Evolutionary conservation across 2,113 vertebrate genomes (phyloP), one percentile per base, ranked within the genome.

Genomic region (Pleuronectes platessa): DNA sequence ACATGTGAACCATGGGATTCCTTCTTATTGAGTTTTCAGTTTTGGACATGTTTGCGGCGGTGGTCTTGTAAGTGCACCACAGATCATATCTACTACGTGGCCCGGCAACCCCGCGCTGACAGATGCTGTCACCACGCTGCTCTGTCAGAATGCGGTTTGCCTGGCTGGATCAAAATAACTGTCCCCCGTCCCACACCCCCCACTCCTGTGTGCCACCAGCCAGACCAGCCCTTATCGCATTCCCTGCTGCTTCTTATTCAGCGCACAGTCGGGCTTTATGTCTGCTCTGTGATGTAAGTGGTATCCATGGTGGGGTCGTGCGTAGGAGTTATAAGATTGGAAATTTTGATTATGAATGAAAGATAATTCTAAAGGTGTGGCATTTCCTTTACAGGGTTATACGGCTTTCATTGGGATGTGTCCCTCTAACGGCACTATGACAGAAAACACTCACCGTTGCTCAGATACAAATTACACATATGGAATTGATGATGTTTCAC

Each of bases 91-190:
- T 73, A 18, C 61, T 47, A 14, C 23, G 26, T 71, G 56, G 70
- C 72, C 79, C 68, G 73, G 84, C 85, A 85, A 89, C 73, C 68
- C 62, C 77, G 71, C 18, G 12, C 76, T 88, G 92, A 94, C 90
- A 83, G 86, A 85, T 78, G 80, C 90, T 91, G 93, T 94, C 93
- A 92, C 82, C 90, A 84, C 26, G 70, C 75, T 61, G 47, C 61
- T 88, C 84, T 71, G 83, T 88, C 88, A 90, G 84, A 92, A 88
- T 93, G 88, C 26, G 71, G 88, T 81, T 81, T 75, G 71, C 84
- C 76, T 65, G 74, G 67, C 64, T 73, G 76, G 86, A 92, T 91
- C 89, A 89, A 93, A 93, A 92, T 91, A 92, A 92, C 92, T 71
- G 5, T 42, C 40, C 11, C 62, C 68, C 35, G 64, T 15, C 59